These are phyloP conservation scores for Siniperca scherzeri DNA, from an alignment of 2,797 vertebrate genomes.

Conservation along the genomic window DNA sequence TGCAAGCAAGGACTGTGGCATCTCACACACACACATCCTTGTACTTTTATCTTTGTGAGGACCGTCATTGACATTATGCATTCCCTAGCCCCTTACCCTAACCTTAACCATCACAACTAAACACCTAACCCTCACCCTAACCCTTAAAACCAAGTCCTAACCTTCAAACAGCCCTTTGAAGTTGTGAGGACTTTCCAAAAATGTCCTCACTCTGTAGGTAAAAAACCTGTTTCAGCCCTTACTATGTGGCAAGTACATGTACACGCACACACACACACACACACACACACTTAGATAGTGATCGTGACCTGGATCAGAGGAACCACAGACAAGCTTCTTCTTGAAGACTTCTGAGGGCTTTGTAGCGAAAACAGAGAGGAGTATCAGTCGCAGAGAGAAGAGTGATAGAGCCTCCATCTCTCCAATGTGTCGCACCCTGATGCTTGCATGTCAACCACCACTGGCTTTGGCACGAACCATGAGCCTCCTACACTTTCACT, in stretches of 20 bases:
- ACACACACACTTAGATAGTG: conserved; percentile 61
- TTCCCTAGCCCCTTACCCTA: too few relatives aligned
- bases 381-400: conserved; percentile 59
- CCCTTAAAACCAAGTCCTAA: too few relatives aligned
- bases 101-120: too few relatives aligned
- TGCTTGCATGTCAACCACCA: conserved; percentile 75
- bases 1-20: conserved; percentile 40
- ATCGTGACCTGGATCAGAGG: conserved; percentile 69
- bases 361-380: conserved; percentile 63
- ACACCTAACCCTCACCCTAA: too few relatives aligned
- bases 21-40: conserved; percentile 8
- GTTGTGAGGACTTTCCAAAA: too few relatives aligned
- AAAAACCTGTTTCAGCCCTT: too few relatives aligned
- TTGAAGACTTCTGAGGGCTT: conserved; percentile 71
- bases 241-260: too few relatives aligned
- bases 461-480: conserved; percentile 79
- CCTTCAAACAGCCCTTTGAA: too few relatives aligned
- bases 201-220: too few relatives aligned
- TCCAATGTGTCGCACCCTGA: conserved; percentile 68
- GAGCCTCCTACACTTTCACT: conserved; percentile 73
- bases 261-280: conserved; percentile 14
- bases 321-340: conserved; percentile 73
- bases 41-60: too few relatives aligned
- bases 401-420: conserved; percentile 82
- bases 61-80: too few relatives aligned